Percentiles rank a stretch among this genome's conserved stretches.
Conservation (phyloP, 2,797 vertebrate genomes). For the Rhinoraja longicauda region DNA sequence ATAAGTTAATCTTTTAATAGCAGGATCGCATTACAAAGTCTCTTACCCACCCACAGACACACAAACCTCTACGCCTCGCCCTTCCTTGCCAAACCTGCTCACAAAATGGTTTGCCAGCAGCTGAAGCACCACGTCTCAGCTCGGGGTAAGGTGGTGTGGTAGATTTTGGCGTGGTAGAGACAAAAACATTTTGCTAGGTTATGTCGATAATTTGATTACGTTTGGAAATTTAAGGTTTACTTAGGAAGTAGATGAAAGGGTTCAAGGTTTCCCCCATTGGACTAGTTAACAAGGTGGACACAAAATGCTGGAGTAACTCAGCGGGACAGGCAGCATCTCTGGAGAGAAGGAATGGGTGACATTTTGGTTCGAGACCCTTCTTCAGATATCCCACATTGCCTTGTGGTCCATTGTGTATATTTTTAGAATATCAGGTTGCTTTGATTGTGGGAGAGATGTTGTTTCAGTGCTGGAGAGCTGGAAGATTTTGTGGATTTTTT, state of each 20-base stretch:
- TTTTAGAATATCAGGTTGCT: background rate
- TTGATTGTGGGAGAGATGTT: background rate
- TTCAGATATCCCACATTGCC: background rate
- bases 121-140: background rate
- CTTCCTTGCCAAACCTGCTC: too few species aligned
- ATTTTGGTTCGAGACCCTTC: too few species aligned
- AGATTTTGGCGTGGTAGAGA: background rate
- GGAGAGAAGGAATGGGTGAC: too few species aligned
- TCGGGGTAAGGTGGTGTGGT: background rate
- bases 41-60: background rate
- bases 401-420: background rate
- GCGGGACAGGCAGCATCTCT: too few species aligned
- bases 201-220: background rate
- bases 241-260: background rate
- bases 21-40: background rate
- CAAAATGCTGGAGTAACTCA: too few species aligned
- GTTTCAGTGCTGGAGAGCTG: background rate
- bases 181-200: background rate
- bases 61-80: background rate
- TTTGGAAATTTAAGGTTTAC: background rate
- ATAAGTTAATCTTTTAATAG: background rate
- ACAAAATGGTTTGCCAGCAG: background rate
- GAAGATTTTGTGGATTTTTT: background rate
- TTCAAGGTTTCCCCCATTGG: background rate
- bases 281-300: background rate